These are phyloP conservation scores for Halisarca cf. caerulea DNA, from an alignment of 37 sponge, comb jelly and placozoan species.

Conservation along the genomic window DNA sequence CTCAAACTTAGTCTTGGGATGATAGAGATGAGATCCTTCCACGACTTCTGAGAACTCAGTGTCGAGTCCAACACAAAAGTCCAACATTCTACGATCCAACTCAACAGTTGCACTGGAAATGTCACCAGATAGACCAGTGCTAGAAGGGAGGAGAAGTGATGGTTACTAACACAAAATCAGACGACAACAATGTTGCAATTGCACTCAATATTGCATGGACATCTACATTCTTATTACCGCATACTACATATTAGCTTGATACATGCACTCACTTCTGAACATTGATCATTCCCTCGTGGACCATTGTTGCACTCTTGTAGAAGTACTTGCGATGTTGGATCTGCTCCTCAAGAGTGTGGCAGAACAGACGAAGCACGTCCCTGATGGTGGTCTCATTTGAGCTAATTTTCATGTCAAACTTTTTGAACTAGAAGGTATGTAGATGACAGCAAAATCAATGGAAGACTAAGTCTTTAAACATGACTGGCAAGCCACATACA, in stretches of 20 bases:
- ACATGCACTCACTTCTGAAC: slow-evolving; percentile 51
- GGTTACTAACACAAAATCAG: too few relatives aligned
- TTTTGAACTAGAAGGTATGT: slow-evolving; percentile 9
- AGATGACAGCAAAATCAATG: too few relatives aligned
- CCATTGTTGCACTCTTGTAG: slow-evolving; percentile 74
- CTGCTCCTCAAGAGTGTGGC: slow-evolving; percentile 59
- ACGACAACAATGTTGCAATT: too few relatives aligned
- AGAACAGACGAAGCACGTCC: slow-evolving; percentile 76
- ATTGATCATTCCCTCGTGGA: slow-evolving; percentile 80
- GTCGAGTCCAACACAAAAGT: slow-evolving; percentile 89
- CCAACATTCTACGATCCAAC: slow-evolving; percentile 83
- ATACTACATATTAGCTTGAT: too few relatives aligned
- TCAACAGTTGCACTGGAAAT: slow-evolving; percentile 75
- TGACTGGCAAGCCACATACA: too few relatives aligned
- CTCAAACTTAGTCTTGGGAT: slow-evolving; percentile 81
- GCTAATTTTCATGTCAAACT: slow-evolving; percentile 23
- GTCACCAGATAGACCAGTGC: slow-evolving; percentile 70
- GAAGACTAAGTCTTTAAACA: too few relatives aligned
- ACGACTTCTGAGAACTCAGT: slow-evolving; percentile 89
- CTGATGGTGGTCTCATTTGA: slow-evolving; percentile 50
- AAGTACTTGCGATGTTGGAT: slow-evolving; percentile 77
- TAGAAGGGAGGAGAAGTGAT: neutral
- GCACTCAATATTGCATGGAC: too few relatives aligned
- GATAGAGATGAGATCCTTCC: slow-evolving; percentile 89
- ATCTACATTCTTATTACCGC: too few relatives aligned